phyloP scores from a whole-genome alignment of 1,140 invertebrate species.

The Nixonia krombeini region DNA sequence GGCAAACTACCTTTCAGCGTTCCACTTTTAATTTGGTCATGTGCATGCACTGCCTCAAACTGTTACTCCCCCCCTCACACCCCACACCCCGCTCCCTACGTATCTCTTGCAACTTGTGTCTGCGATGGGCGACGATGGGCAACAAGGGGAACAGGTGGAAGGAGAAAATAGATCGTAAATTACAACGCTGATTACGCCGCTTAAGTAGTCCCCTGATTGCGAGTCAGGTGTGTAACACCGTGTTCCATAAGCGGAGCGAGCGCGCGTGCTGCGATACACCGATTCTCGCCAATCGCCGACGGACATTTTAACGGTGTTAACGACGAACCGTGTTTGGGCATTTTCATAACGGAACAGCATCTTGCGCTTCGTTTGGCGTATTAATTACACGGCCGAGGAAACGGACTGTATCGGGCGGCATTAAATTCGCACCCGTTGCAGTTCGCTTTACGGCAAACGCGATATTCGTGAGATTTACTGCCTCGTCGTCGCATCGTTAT shows the following conservation, averaged over 20 bases:
- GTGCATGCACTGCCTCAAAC: not conserved
- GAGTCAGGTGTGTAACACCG: slow-evolving; percentile 7
- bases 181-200: slow-evolving; percentile 11
- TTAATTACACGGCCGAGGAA: too few species aligned
- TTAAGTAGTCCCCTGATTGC: slow-evolving; percentile 16
- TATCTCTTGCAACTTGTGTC: not conserved
- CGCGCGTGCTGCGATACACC: too few species aligned
- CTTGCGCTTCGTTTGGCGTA: too few species aligned
- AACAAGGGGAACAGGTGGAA: not conserved
- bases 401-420: too few species aligned
- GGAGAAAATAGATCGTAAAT: slow-evolving; percentile 14
- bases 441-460: too few species aligned
- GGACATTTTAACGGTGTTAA: too few species aligned
- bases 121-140: not conserved
- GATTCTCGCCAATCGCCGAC: too few species aligned
- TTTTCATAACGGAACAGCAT: not conserved
- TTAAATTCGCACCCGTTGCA: too few species aligned
- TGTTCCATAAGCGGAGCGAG: slow-evolving; percentile 7
- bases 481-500: too few species aligned
- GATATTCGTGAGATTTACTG: too few species aligned
- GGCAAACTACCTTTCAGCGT: slow-evolving; percentile 36
- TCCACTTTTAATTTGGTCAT: slow-evolving; percentile 28
- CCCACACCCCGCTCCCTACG: too few species aligned
- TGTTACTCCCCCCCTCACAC: too few species aligned
- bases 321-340: not conserved